Evolutionary conservation across 2,888 invertebrate species (phyloP).

Genomic region (Trimorus sp.): DNA sequence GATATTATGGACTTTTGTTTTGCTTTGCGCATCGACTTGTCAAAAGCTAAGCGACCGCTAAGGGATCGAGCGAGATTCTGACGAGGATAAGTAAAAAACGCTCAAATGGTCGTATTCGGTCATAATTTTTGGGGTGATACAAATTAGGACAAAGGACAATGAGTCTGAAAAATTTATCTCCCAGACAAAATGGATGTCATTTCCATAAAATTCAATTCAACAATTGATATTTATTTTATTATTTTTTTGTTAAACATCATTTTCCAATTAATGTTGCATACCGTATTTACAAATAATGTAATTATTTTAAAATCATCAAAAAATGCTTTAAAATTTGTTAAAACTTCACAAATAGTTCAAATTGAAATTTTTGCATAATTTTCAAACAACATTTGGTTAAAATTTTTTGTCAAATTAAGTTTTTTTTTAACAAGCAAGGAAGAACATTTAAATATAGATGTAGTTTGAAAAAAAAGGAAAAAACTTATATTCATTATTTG

Average conservation of each 20-base stretch:
- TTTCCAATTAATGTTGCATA: too few species aligned
- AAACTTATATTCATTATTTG: not conserved
- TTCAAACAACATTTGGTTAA: too few species aligned
- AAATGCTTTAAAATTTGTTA: too few species aligned
- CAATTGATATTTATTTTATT: not conserved
- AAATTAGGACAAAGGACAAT: conserved; percentile 56
- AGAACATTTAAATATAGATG: too few species aligned
- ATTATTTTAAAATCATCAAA: too few species aligned
- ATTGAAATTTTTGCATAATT: too few species aligned
- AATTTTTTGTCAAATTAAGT: too few species aligned
- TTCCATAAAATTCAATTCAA: not conserved
- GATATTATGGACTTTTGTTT: conserved; percentile 42
- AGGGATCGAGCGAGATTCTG: conserved; percentile 46
- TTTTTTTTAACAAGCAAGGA: too few species aligned
- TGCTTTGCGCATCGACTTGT: conserved; percentile 33
- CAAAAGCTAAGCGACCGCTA: conserved; percentile 38
- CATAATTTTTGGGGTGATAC: conserved; percentile 46
- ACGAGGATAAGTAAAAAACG: conserved; percentile 48
- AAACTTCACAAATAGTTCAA: too few species aligned
- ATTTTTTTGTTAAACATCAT: not conserved
- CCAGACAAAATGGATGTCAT: not conserved
- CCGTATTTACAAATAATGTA: too few species aligned
- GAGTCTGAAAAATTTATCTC: conserved; percentile 17
- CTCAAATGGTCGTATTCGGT: conserved; percentile 31
- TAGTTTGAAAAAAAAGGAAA: not conserved